Evolutionary conservation across 1,140 invertebrate species (phyloP).

Genomic region (Dufourea novaeangliae): DNA sequence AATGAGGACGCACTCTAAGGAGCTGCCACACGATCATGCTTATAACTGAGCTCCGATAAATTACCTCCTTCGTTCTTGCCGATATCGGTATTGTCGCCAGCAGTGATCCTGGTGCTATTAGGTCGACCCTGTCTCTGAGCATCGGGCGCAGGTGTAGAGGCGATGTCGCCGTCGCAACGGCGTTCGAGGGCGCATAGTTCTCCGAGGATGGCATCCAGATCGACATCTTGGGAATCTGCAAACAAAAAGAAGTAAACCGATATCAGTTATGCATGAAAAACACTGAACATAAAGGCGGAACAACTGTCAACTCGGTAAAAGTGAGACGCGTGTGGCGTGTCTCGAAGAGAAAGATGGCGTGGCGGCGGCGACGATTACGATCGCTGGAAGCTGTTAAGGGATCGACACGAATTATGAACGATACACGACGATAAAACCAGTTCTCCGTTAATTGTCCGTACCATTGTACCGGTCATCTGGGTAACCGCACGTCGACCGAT

Average conservation of each 20-base stretch:
- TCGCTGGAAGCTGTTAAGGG: slow-evolving; percentile 18
- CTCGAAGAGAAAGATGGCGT: background rate
- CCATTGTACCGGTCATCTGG: slow-evolving; percentile 61
- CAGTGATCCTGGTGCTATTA: slow-evolving; percentile 73
- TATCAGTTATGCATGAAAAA: background rate
- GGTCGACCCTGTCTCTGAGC: slow-evolving; percentile 77
- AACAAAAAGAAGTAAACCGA: background rate
- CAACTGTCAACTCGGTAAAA: slow-evolving; percentile 1
- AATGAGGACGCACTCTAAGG: no score
- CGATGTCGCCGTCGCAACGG: slow-evolving; percentile 88
- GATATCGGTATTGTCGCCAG: slow-evolving; percentile 74
- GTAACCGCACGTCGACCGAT: slow-evolving; percentile 24
- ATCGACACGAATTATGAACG: slow-evolving; percentile 36
- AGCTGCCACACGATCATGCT: no score
- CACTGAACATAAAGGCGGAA: no score
- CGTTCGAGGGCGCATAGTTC: slow-evolving; percentile 95
- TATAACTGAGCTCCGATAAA: background rate
- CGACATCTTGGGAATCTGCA: slow-evolving; percentile 95
- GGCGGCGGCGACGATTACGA: slow-evolving; percentile 20
- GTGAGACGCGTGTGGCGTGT: background rate
- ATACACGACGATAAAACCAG: slow-evolving; percentile 59
- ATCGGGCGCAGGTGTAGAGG: slow-evolving; percentile 78
- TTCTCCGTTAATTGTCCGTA: slow-evolving; percentile 66
- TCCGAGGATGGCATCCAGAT: slow-evolving; percentile 96
- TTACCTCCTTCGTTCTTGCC: slow-evolving; percentile 77